These are phyloP conservation scores for Acleris holmiana DNA, from an alignment of 2,888 invertebrate species.

Conservation along the genomic window DNA sequence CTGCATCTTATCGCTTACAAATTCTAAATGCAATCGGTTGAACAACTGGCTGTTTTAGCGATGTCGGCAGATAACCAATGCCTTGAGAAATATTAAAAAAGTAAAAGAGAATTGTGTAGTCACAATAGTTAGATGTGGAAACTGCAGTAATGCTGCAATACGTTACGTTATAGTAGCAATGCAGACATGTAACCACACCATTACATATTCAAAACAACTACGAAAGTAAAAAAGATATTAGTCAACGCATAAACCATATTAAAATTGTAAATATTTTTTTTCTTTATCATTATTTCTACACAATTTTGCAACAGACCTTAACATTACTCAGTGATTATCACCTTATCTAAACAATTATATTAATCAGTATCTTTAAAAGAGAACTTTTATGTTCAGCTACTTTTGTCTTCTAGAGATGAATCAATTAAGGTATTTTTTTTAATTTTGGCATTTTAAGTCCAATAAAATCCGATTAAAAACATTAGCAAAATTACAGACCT, in stretches of 20 bases:
- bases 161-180: no score
- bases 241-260: conserved; percentile 28
- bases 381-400: conserved; percentile 65
- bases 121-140: no score
- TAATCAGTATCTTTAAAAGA: conserved; percentile 70
- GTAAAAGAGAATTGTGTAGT: no score
- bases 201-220: conserved; percentile 62
- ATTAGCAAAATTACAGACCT: not conserved
- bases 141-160: no score
- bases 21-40: no score
- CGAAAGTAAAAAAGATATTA: conserved; percentile 58
- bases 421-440: conserved; percentile 21
- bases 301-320: conserved; percentile 74
- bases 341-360: conserved; percentile 66
- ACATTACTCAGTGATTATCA: conserved; percentile 67
- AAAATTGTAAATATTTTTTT: conserved; percentile 46
- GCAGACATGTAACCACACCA: not conserved
- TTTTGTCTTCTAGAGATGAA: conserved; percentile 40
- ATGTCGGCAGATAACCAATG: no score
- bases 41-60: no score
- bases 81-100: no score
- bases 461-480: conserved; percentile 11
- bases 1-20: no score
- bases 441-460: conserved; percentile 25
- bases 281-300: conserved; percentile 50